Evolutionary conservation across 2,113 vertebrate species (phyloP), one percentile per base, ranked within the genome.

Genomic region (Polypterus bichir): DNA sequence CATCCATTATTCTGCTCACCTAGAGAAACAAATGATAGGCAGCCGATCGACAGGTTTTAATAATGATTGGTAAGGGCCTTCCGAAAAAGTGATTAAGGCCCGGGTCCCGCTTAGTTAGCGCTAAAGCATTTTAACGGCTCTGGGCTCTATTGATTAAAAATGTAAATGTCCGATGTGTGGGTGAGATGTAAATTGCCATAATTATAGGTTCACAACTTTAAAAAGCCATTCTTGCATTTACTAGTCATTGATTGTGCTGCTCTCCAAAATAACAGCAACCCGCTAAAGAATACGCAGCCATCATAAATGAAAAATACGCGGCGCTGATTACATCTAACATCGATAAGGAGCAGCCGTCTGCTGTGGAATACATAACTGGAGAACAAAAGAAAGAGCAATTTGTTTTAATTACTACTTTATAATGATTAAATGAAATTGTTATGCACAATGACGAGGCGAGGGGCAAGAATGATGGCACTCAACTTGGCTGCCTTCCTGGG

Each of bases 351-450:
- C 70, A 62, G 61, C 61, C 62, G 65, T 66, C 55, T 55, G 52
- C 63, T 63, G 54, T 61, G 59, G 78, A 79, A 76, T 74, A 61
- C 67, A 71, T 47, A 65, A 73, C 70, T 62, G 65, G 62, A 54
- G 66, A 65, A 66, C 65, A 65, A 68, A 60, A 68, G 65, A 69
- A 61, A 62, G 60, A 73, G 64, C 74, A 71, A 74, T 83, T 78
- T 70, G 65, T 79, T 85, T 74, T 82, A 82, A 81, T 85, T 84
- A 83, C 66, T 5, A 55, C 64, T 62, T 65, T 61, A 53, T 70
- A 54, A 66, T 83, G 83, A 85, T 85, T 73, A 77, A 85, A 74
- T 64, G 68, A 67, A 63, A 63, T 69, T 73, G 71, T 79, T 64
- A 83, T 86, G 71, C 47, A 0, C 47, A 76, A 70, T 77, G 83